Percentiles rank a stretch among this genome's conserved stretches.
Conservation (phyloP, 2,113 vertebrate genomes). For the Prietella phreatophila region DNA sequence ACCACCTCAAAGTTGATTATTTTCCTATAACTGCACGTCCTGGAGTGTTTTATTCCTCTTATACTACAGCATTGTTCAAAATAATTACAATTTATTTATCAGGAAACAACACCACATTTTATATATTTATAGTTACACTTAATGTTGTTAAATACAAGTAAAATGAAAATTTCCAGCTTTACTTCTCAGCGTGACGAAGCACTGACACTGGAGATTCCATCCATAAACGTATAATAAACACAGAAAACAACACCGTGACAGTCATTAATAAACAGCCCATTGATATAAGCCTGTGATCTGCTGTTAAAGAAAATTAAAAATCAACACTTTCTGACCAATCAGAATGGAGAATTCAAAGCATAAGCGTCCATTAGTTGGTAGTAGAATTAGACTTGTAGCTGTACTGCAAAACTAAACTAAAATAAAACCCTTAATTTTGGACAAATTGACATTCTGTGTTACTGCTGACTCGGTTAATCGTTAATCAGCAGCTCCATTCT, state of each 20-base stretch:
- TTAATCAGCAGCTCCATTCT: conserved; percentile 28
- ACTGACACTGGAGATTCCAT: neutral
- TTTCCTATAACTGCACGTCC: too few species aligned
- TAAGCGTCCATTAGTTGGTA: too few species aligned
- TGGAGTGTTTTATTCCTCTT: too few species aligned
- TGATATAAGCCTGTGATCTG: neutral
- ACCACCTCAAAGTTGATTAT: too few species aligned
- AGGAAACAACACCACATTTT: neutral
- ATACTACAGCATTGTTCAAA: neutral
- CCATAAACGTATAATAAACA: neutral
- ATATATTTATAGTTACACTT: neutral
- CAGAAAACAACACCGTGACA: neutral
- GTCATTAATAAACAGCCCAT: neutral
- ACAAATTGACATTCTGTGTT: neutral
- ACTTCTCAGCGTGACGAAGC: neutral
- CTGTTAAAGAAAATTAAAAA: too few species aligned
- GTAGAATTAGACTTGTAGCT: too few species aligned
- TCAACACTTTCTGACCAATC: too few species aligned
- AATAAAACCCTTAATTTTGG: too few species aligned
- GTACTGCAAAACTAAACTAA: too few species aligned
- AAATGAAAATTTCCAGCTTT: neutral
- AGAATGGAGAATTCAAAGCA: too few species aligned
- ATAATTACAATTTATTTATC: neutral
- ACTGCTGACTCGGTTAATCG: neutral
- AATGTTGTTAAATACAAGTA: neutral